phyloP scores from a whole-genome alignment of 2,113 vertebrate species.

The Hypanus sabinus region DNA sequence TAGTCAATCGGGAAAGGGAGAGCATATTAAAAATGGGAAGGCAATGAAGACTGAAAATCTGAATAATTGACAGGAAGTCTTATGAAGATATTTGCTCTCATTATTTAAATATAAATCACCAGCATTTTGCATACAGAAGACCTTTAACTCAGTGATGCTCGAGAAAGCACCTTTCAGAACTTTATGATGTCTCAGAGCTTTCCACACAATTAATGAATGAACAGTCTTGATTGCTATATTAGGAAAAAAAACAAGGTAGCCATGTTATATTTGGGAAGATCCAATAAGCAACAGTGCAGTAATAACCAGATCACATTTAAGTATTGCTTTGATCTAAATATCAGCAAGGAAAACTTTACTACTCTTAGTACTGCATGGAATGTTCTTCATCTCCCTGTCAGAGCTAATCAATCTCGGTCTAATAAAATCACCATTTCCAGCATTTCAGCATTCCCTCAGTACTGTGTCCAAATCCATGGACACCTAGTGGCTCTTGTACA shows the following conservation, averaged over 20 bases:
- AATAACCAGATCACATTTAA: neutral
- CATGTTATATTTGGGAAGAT: neutral
- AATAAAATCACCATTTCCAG: neutral
- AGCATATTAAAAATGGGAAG: neutral
- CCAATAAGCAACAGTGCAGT: neutral
- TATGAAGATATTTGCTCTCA: neutral
- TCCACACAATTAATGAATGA: neutral
- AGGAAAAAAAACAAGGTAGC: neutral
- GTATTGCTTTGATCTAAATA: neutral
- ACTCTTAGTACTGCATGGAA: neutral
- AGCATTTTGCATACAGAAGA: neutral
- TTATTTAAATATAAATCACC: neutral
- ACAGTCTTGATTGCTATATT: neutral
- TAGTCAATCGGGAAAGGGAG: neutral
- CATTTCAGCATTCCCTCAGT: neutral
- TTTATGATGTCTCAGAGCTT: neutral
- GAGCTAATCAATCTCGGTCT: neutral
- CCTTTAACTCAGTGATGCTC: neutral
- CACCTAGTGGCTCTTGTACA: neutral
- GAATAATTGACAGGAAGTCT: neutral
- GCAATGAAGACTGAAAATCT: neutral
- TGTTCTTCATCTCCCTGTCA: neutral
- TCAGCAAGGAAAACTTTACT: neutral
- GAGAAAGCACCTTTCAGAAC: too few species aligned
- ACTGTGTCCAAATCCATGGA: neutral